A percentile compares a stretch with the other conserved stretches of the same genome.
Evolutionary conservation across 2,113 vertebrate species (phyloP).

Genomic region (Circaetus gallicus): DNA sequence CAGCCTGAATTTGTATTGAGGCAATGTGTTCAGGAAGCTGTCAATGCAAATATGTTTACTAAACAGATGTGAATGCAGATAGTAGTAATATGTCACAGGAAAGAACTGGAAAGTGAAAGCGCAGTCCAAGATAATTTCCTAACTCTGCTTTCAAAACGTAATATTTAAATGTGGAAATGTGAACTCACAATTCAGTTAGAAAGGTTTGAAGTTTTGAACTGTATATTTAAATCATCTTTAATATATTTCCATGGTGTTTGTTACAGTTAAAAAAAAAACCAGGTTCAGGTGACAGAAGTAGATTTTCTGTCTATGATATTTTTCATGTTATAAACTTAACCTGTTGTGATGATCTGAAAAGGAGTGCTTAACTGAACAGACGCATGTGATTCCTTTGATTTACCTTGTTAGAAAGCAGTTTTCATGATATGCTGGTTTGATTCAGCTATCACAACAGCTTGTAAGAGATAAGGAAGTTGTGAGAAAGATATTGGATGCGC

Average conservation of each 20-base stretch:
- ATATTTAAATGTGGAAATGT: neutral
- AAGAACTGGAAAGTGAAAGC: neutral
- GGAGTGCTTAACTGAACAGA: constrained; percentile 44
- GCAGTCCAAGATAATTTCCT: neutral
- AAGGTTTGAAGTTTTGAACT: neutral
- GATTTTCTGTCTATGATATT: neutral
- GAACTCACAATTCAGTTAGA: neutral
- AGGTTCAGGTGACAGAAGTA: constrained; percentile 19
- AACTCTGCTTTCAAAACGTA: neutral
- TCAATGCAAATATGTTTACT: neutral
- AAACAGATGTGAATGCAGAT: neutral
- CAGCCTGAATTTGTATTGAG: neutral
- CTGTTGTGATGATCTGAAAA: constrained; percentile 55
- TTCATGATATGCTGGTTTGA: constrained; percentile 53
- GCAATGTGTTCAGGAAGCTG: neutral
- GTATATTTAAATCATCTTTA: neutral
- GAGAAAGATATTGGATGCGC: constrained; percentile 38
- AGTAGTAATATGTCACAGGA: neutral
- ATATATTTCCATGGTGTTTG: neutral
- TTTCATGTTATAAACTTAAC: constrained; percentile 53
- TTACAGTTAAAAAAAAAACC: neutral
- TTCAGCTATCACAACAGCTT: constrained; percentile 55
- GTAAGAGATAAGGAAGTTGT: constrained; percentile 57
- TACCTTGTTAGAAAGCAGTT: constrained; percentile 42
- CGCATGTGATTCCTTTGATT: constrained; percentile 57